Evolutionary conservation across 2,113 vertebrate genomes (phyloP).

Genomic region (Lycaon pictus): DNA sequence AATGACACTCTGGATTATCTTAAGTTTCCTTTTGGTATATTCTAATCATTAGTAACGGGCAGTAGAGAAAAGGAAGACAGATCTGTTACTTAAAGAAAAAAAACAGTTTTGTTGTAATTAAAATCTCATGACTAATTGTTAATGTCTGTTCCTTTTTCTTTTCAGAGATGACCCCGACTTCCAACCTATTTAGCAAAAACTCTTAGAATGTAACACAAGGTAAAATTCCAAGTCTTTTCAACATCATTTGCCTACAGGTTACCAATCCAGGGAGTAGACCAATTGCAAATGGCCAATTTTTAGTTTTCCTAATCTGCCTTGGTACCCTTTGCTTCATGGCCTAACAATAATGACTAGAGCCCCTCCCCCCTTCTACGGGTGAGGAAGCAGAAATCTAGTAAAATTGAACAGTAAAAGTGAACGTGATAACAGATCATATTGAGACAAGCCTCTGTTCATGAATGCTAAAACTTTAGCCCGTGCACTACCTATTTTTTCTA

Average conservation of each 20-base stretch:
- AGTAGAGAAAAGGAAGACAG: not conserved
- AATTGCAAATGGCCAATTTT: not conserved
- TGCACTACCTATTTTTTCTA: not conserved
- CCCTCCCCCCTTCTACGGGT: not conserved
- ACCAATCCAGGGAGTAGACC: not conserved
- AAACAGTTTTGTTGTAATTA: not conserved
- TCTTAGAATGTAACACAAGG: not conserved
- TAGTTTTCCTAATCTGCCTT: not conserved
- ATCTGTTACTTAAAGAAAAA: conserved; percentile 28
- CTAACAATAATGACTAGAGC: not conserved
- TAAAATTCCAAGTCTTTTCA: conserved; percentile 45
- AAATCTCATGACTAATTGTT: conserved; percentile 49
- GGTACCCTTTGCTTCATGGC: not conserved
- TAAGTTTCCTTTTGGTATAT: not conserved
- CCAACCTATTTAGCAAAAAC: conserved; percentile 37
- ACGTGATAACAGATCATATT: not conserved
- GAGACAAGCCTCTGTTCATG: not conserved
- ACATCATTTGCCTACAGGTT: not conserved
- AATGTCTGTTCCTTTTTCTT: not conserved
- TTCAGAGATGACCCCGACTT: not conserved
- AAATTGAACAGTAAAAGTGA: not conserved
- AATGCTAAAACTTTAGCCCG: not conserved
- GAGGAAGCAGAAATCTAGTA: not conserved
- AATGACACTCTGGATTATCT: not conserved
- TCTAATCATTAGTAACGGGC: conserved; percentile 42